Evolutionary conservation across 2,888 invertebrate species (phyloP).

Genomic region (Tetranychus truncatus): DNA sequence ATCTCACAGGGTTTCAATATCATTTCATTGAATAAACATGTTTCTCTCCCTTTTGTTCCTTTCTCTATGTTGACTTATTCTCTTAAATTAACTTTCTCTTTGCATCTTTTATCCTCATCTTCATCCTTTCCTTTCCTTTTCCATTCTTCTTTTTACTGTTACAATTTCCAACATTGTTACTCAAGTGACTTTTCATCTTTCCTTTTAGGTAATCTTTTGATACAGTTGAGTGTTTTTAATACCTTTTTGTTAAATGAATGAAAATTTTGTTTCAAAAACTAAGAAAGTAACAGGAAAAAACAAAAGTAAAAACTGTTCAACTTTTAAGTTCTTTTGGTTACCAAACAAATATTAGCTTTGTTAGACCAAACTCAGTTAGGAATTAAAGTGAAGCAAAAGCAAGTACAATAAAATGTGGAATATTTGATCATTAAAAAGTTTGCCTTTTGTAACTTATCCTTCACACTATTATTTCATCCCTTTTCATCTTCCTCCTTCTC

Average conservation of each 20-base stretch:
- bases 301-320: neutral
- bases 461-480: too few relatives aligned
- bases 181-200: neutral
- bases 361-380: neutral
- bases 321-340: neutral
- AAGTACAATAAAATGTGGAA: neutral
- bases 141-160: neutral
- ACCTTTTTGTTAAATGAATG: neutral
- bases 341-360: neutral
- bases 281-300: neutral
- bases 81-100: neutral
- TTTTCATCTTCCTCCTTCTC: too few relatives aligned
- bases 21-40: neutral
- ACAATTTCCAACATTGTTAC: neutral
- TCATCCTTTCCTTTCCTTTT: neutral
- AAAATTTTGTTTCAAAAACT: neutral
- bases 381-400: neutral
- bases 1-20: neutral
- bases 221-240: neutral
- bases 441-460: too few relatives aligned
- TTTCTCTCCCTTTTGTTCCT: slow-evolving; percentile 1
- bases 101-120: neutral
- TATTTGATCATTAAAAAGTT: too few relatives aligned
- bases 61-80: neutral
- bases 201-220: neutral